Percentiles rank a stretch among this genome's conserved stretches.
Conservation (phyloP, 1,140 invertebrate genomes). For the Babylonia areolata region DNA sequence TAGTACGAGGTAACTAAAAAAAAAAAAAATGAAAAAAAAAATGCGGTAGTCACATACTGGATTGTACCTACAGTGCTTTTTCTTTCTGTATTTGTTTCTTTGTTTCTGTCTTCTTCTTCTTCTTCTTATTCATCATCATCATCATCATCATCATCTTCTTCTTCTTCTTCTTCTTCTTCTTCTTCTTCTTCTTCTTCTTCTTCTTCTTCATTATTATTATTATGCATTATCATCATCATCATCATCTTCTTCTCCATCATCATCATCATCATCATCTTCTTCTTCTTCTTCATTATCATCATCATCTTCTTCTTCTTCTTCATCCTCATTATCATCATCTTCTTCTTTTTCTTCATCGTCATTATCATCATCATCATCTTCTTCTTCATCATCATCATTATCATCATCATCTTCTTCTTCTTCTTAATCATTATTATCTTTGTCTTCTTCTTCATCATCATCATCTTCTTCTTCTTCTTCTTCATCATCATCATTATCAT, state of each 20-base stretch:
- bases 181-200: neutral
- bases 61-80: neutral
- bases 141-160: neutral
- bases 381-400: slow-evolving; percentile 14
- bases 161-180: neutral
- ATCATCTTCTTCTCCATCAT: neutral
- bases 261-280: neutral
- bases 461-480: neutral
- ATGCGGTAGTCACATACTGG: neutral
- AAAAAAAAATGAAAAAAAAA: too few relatives aligned
- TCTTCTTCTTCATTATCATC: too few relatives aligned
- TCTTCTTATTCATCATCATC: too few relatives aligned
- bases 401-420: too few relatives aligned
- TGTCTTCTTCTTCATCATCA: too few relatives aligned
- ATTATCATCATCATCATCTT: slow-evolving; percentile 10
- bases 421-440: too few relatives aligned
- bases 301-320: too few relatives aligned
- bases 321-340: slow-evolving; percentile 32
- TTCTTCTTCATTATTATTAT: slow-evolving; percentile 16
- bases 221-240: too few relatives aligned
- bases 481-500: neutral
- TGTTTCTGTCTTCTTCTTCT: too few relatives aligned
- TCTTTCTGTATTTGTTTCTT: too few relatives aligned
- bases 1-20: too few relatives aligned
- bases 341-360: neutral